Evolutionary conservation across 1,140 invertebrate genomes (phyloP).

Genomic region (Uloborus diversus): DNA sequence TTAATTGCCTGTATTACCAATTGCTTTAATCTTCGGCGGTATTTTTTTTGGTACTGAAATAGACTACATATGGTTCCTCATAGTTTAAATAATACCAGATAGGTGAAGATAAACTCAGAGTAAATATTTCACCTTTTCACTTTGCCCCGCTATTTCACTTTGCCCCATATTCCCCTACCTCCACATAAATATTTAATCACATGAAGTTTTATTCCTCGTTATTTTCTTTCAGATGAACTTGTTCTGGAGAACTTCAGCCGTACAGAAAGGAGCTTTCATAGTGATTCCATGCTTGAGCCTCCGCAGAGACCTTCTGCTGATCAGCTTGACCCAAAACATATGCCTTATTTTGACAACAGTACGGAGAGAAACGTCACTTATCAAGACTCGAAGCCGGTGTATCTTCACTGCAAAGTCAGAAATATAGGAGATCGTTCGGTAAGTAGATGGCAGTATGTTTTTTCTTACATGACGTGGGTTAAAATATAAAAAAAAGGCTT

Average conservation of each 20-base stretch:
- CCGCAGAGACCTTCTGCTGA: conserved; percentile 62
- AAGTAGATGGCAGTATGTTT: conserved; percentile 61
- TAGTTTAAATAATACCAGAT: no score
- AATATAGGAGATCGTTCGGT: conserved; percentile 88
- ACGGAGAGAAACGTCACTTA: conserved; percentile 83
- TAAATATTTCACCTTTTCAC: no score
- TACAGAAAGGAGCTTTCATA: conserved; percentile 47
- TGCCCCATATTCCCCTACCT: no score
- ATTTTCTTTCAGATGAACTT: conserved; percentile 12
- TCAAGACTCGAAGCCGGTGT: conserved; percentile 84
- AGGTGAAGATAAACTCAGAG: no score
- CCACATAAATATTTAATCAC: no score
- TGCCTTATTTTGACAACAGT: conserved; percentile 89
- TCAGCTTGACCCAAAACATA: conserved; percentile 78
- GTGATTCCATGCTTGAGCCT: conserved; percentile 51
- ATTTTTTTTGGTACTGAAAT: no score
- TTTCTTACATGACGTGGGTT: background rate
- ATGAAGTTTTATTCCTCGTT: no score
- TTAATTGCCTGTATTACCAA: no score
- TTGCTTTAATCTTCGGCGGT: no score
- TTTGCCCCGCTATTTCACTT: no score
- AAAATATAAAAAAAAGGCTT: background rate
- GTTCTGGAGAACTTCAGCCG: conserved; percentile 1
- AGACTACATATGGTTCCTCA: no score
- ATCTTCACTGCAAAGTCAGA: conserved; percentile 82